Evolutionary conservation across 2,888 invertebrate genomes (phyloP).

Genomic region (Dascillus cervinus): DNA sequence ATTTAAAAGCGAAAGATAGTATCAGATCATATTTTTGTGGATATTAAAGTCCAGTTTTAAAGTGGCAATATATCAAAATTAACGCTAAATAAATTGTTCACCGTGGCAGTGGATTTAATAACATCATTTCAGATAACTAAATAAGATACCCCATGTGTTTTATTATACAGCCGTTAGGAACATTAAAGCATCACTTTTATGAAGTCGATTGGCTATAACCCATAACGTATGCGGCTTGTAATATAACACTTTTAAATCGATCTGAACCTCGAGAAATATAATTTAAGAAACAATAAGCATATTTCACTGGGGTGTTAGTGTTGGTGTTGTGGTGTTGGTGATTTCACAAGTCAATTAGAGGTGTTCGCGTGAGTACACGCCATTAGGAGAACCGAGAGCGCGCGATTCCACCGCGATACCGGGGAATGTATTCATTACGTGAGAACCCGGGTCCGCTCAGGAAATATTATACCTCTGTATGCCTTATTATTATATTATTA

Average conservation of each 20-base stretch:
- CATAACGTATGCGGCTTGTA: too few relatives aligned
- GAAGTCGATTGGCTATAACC: too few relatives aligned
- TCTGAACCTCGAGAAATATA: slow-evolving; percentile 18
- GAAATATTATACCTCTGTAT: slow-evolving; percentile 23
- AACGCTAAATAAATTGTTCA: too few relatives aligned
- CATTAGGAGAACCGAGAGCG: slow-evolving; percentile 32
- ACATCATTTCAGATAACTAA: too few relatives aligned
- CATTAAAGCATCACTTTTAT: too few relatives aligned
- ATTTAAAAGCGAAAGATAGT: too few relatives aligned
- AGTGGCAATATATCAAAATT: too few relatives aligned
- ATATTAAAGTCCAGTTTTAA: too few relatives aligned
- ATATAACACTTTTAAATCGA: slow-evolving; percentile 19
- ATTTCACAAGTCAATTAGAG: slow-evolving; percentile 42
- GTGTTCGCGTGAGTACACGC: slow-evolving; percentile 36
- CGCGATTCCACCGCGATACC: slow-evolving; percentile 19
- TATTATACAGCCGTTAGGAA: too few relatives aligned
- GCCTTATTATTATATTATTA: slow-evolving; percentile 18
- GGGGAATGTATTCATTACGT: slow-evolving; percentile 36
- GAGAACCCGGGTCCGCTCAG: slow-evolving; percentile 29
- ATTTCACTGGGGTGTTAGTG: slow-evolving; percentile 26
- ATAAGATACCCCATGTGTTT: too few relatives aligned
- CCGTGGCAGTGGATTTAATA: too few relatives aligned
- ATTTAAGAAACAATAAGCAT: slow-evolving; percentile 30
- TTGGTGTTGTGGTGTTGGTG: slow-evolving; percentile 27
- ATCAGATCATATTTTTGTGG: too few relatives aligned